A percentile compares a stretch with the other conserved stretches of the same genome.
phyloP scores from a whole-genome alignment of 1,140 invertebrate species.

The Eulimnadia texana region DNA sequence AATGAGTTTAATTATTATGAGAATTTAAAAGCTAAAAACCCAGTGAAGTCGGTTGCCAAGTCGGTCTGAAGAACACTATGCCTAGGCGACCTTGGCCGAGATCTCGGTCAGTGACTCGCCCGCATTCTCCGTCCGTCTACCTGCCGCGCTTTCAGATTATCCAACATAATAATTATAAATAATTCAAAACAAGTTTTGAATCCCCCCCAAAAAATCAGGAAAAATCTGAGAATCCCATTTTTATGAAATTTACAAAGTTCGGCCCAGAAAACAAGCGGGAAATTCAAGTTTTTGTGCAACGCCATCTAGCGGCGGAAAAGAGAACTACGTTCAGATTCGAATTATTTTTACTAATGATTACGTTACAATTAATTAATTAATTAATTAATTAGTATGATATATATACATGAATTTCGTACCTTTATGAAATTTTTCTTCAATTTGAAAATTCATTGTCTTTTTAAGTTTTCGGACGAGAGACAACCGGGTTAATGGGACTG shows the following conservation, averaged over 20 bases:
- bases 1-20: too few relatives aligned
- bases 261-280: background rate
- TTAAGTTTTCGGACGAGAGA: too few relatives aligned
- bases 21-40: background rate
- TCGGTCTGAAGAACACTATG: background rate
- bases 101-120: background rate
- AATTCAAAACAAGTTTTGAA: background rate
- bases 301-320: background rate
- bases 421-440: too few relatives aligned
- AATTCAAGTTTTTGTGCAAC: background rate
- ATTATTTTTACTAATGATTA: too few relatives aligned
- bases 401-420: too few relatives aligned
- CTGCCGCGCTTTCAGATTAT: background rate
- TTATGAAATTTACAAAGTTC: background rate
- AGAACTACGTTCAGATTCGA: background rate
- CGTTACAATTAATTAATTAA: too few relatives aligned
- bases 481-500: too few relatives aligned
- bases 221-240: background rate
- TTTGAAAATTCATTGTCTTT: too few relatives aligned
- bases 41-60: background rate
- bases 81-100: background rate
- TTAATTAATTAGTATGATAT: too few relatives aligned
- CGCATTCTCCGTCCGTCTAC: background rate
- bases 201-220: too few relatives aligned
- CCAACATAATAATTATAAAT: too few relatives aligned